Conservation (phyloP, 2,113 vertebrate genomes). For the Dinomys branickii region DNA sequence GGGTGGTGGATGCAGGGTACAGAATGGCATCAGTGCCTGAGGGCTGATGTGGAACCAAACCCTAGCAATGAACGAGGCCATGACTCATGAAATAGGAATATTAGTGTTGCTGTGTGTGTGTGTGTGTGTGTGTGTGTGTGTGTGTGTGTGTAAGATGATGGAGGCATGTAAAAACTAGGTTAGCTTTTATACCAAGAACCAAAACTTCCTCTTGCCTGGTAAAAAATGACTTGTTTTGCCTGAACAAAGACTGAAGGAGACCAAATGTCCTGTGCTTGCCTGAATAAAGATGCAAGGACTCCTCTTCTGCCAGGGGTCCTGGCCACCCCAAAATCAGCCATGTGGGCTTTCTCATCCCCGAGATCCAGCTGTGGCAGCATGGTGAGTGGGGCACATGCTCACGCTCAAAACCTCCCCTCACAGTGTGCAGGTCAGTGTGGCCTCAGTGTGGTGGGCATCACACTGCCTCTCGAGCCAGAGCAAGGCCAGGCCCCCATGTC, state of each 20-base stretch:
- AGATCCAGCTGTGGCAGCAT: no score
- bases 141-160: not conserved
- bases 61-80: not conserved
- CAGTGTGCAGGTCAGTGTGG: rapidly evolving
- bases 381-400: rapidly evolving
- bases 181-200: not conserved
- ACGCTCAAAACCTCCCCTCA: not conserved
- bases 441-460: not conserved
- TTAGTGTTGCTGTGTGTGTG: not conserved
- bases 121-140: not conserved
- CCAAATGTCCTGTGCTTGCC: not conserved
- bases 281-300: not conserved
- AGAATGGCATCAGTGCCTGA: rapidly evolving
- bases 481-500: not conserved
- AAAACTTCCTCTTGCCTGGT: not conserved
- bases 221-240: not conserved
- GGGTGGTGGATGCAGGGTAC: not conserved
- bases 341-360: not conserved
- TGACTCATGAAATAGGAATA: not conserved
- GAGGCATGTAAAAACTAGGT: no score
- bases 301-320: not conserved
- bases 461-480: rapidly evolving
- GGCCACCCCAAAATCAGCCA: not conserved
- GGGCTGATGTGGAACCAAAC: not conserved
- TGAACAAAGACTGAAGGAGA: no score